Evolutionary conservation across 2,797 vertebrate genomes (phyloP).

Genomic region (Cyclura pinguis): DNA sequence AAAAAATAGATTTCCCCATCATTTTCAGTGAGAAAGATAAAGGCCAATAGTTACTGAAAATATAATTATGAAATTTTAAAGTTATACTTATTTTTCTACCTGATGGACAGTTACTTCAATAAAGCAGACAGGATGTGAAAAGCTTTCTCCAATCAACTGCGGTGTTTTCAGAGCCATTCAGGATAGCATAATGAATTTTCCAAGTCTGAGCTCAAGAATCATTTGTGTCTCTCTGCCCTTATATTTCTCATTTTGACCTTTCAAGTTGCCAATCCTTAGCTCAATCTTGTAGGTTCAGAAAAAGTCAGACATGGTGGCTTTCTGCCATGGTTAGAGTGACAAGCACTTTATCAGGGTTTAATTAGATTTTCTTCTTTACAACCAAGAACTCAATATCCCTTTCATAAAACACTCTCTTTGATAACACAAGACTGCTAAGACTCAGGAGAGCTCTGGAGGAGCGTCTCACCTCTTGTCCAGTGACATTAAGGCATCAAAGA

Average conservation of each 20-base stretch:
- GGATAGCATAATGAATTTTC: conserved; percentile 39
- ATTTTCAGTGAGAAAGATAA: neutral
- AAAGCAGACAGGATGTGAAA: neutral
- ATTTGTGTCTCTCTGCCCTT: conserved; percentile 21
- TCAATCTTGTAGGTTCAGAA: conserved; percentile 56
- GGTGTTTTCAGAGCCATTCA: conserved; percentile 22
- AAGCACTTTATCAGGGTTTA: conserved; percentile 62
- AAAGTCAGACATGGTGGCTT: conserved; percentile 31
- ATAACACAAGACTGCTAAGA: conserved; percentile 18
- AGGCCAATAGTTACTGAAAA: conserved; percentile 23
- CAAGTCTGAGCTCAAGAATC: conserved; percentile 43
- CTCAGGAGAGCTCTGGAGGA: conserved; percentile 25
- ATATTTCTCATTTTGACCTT: conserved; percentile 48
- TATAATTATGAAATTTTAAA: neutral
- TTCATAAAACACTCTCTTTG: conserved; percentile 47
- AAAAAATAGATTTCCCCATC: neutral
- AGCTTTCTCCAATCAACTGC: conserved; percentile 29
- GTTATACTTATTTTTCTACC: conserved; percentile 21
- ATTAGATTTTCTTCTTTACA: conserved; percentile 64
- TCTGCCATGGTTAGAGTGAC: conserved; percentile 42
- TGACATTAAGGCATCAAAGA: conserved; percentile 45
- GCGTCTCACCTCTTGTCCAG: conserved; percentile 31
- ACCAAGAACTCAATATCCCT: conserved; percentile 33
- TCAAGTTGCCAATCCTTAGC: conserved; percentile 53
- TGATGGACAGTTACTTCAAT: conserved; percentile 17